Percentiles rank a stretch among this genome's conserved stretches.
These are phyloP conservation scores for Sebastes matsubarae DNA, from an alignment of 2,797 vertebrate genomes.

Conservation along the genomic window DNA sequence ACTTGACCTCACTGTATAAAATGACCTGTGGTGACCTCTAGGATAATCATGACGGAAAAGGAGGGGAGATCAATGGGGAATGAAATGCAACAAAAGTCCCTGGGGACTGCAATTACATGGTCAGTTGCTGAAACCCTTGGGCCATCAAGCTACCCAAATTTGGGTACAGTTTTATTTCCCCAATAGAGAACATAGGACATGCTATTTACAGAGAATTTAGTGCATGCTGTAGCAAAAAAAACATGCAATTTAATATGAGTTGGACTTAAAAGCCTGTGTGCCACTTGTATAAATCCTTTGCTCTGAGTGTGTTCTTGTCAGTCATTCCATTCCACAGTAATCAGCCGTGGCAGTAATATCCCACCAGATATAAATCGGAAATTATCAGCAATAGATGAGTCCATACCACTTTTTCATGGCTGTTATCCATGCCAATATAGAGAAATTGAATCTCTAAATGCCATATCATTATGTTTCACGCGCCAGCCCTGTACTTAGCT, in stretches of 20 bases:
- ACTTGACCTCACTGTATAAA: too few species aligned
- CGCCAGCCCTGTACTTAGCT: slow-evolving; percentile 31
- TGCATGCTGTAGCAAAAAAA: background rate
- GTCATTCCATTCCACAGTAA: slow-evolving; percentile 54
- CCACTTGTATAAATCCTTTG: background rate
- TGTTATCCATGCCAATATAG: slow-evolving; percentile 57
- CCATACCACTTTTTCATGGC: slow-evolving; percentile 51
- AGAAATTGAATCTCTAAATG: slow-evolving; percentile 68
- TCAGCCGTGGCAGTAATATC: slow-evolving; percentile 60
- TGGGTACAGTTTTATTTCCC: background rate
- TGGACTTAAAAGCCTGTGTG: background rate
- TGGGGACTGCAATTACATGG: background rate
- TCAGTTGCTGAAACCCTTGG: background rate
- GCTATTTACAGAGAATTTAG: background rate
- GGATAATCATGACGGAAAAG: background rate
- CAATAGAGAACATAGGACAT: background rate
- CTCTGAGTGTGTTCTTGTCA: slow-evolving; percentile 44
- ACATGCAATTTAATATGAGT: background rate
- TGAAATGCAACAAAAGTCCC: background rate
- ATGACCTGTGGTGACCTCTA: too few species aligned
- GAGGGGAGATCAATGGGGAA: background rate
- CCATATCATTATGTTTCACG: slow-evolving; percentile 67
- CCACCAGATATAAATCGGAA: slow-evolving; percentile 65
- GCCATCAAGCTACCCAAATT: background rate
- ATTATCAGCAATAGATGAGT: slow-evolving; percentile 65